These are phyloP conservation scores for Lampris megalopsis DNA, from an alignment of 2,113 vertebrate species.

Conservation along the genomic window DNA sequence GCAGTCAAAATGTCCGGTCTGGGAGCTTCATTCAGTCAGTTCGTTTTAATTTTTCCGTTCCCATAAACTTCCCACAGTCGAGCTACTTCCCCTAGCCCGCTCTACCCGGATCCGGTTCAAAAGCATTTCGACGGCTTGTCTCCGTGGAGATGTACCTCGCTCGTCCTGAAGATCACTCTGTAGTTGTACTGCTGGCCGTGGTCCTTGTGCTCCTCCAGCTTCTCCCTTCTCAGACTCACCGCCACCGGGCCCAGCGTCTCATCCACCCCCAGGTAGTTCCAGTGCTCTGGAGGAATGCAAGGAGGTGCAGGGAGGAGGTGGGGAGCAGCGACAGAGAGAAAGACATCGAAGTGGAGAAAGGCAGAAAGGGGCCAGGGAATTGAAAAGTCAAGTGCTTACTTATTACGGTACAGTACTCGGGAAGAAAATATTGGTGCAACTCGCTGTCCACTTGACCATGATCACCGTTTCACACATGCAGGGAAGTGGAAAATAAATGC, in stretches of 20 bases:
- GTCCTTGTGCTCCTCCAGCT: conserved; percentile 96
- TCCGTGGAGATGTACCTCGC: conserved; percentile 86
- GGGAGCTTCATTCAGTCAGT: no score
- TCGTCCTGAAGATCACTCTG: conserved; percentile 96
- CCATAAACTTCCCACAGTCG: no score
- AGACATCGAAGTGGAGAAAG: not conserved
- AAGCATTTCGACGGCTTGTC: not conserved
- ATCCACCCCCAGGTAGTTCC: conserved; percentile 98
- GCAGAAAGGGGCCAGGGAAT: not conserved
- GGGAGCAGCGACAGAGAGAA: not conserved
- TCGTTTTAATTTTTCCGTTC: no score
- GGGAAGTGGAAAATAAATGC: no score
- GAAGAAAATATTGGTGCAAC: no score
- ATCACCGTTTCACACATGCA: no score
- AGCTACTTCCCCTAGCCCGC: no score
- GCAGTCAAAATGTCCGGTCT: no score
- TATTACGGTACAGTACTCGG: no score
- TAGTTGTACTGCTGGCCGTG: conserved; percentile 96
- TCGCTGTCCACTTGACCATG: no score
- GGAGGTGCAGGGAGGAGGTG: conserved; percentile 10
- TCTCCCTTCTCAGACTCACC: conserved; percentile 96
- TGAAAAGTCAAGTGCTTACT: not conserved
- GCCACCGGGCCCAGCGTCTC: conserved; percentile 97
- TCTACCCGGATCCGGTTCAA: no score
- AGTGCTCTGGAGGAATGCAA: conserved; percentile 87